phyloP scores from a whole-genome alignment of 2,888 invertebrate species.

The Drosophila merina region DNA sequence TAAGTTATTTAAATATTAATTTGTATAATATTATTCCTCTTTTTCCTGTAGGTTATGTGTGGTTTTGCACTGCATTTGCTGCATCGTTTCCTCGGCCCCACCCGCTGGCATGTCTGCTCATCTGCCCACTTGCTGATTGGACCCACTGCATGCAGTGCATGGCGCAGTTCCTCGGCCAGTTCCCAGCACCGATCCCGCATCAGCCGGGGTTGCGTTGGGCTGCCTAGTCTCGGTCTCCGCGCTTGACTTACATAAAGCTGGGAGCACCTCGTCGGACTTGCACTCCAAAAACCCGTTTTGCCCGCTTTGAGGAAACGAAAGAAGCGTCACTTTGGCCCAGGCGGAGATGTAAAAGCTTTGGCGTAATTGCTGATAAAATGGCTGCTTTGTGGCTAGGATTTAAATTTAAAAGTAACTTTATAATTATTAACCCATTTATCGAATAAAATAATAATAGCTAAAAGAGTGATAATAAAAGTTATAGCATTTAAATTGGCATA shows the following conservation, averaged over 20 bases:
- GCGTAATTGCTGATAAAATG: neutral
- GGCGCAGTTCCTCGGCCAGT: conserved; percentile 5
- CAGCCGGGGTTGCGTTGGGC: conserved; percentile 15
- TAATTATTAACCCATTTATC: no score
- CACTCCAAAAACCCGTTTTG: conserved; percentile 68
- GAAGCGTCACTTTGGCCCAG: conserved; percentile 49
- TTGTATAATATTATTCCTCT: conserved; percentile 40
- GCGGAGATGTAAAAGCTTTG: conserved; percentile 7
- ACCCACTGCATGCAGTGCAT: conserved; percentile 11
- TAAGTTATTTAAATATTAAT: neutral
- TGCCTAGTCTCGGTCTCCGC: conserved; percentile 58
- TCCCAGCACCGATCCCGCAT: conserved; percentile 15
- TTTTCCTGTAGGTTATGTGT: conserved; percentile 3
- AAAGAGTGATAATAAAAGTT: no score
- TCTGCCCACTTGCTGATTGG: conserved; percentile 64
- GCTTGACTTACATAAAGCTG: conserved; percentile 78
- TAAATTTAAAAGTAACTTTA: no score
- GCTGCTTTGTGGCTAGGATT: neutral
- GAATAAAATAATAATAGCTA: no score
- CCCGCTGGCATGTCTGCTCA: conserved; percentile 52
- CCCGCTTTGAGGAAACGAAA: conserved; percentile 72
- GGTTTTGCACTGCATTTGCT: conserved; percentile 67
- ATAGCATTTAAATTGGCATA: no score
- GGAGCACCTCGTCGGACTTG: conserved; percentile 67
- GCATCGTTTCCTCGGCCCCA: conserved; percentile 10